Evolutionary conservation across 2,113 vertebrate species (phyloP).

Genomic region (Muscicapa adusta): DNA sequence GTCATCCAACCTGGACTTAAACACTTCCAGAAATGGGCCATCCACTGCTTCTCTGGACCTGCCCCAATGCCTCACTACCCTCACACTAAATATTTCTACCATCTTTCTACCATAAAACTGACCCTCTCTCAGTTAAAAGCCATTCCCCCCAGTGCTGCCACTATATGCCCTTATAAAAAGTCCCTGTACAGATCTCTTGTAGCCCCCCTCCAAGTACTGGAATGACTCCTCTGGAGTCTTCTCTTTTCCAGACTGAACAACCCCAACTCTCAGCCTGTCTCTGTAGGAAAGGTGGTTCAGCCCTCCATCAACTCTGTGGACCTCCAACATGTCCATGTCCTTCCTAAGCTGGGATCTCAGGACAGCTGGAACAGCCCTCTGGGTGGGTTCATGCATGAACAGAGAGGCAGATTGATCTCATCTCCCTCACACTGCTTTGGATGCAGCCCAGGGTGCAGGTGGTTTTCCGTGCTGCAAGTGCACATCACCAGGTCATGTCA

Average conservation of each 20-base stretch:
- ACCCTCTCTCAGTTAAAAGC: background rate
- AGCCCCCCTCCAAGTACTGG: background rate
- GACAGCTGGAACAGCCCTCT: background rate
- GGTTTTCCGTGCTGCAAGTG: background rate
- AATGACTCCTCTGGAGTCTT: background rate
- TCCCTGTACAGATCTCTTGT: background rate
- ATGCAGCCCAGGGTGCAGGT: background rate
- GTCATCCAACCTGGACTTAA: background rate
- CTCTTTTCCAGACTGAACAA: background rate
- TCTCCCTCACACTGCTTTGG: accelerated
- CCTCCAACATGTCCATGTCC: background rate
- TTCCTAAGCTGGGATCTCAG: background rate
- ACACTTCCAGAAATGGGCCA: background rate
- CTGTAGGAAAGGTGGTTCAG: background rate
- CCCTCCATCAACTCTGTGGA: background rate
- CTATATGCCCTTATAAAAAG: background rate
- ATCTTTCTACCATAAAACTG: background rate
- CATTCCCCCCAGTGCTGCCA: background rate
- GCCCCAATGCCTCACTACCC: background rate
- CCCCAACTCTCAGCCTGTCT: background rate
- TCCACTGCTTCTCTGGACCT: background rate
- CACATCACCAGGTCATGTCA: accelerated
- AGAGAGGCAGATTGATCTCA: background rate
- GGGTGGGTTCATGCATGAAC: accelerated
- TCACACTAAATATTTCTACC: background rate